Conservation (phyloP, 1,140 invertebrate species). For the Halesus radiatus region DNA sequence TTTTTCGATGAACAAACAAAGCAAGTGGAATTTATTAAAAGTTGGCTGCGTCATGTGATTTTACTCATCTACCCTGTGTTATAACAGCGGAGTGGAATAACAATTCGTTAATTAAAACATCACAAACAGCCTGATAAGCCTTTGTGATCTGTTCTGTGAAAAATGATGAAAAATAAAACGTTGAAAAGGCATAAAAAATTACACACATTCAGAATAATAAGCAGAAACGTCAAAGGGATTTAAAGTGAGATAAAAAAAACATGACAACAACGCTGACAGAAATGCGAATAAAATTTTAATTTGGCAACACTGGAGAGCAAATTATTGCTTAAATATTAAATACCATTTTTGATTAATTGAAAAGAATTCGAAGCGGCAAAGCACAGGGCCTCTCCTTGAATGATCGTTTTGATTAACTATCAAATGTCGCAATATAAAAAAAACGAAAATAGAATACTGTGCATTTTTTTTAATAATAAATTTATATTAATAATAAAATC, state of each 20-base stretch:
- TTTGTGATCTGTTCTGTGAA: background rate
- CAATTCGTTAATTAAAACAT: conserved; percentile 23
- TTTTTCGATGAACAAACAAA: too few species aligned
- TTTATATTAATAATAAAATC: too few species aligned
- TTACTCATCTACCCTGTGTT: background rate
- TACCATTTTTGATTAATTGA: conserved; percentile 28
- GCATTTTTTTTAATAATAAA: too few species aligned
- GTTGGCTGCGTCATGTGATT: background rate
- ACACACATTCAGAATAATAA: background rate
- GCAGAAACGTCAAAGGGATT: conserved; percentile 20
- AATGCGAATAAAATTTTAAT: background rate
- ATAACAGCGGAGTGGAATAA: conserved; percentile 7
- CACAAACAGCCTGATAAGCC: conserved; percentile 3
- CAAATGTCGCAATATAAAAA: too few species aligned
- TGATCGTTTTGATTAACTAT: too few species aligned
- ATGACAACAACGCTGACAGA: conserved; percentile 7
- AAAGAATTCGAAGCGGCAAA: background rate
- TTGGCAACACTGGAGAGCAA: background rate
- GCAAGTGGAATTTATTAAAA: background rate
- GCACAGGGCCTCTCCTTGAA: too few species aligned
- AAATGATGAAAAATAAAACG: conserved; percentile 5
- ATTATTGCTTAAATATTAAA: background rate
- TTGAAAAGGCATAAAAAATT: background rate
- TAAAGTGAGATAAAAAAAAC: conserved; percentile 38
- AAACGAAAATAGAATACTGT: too few species aligned